Base-by-base conservation (phyloP, 2,888 invertebrate genomes). In the Tricholauxania praeusta region DNA sequence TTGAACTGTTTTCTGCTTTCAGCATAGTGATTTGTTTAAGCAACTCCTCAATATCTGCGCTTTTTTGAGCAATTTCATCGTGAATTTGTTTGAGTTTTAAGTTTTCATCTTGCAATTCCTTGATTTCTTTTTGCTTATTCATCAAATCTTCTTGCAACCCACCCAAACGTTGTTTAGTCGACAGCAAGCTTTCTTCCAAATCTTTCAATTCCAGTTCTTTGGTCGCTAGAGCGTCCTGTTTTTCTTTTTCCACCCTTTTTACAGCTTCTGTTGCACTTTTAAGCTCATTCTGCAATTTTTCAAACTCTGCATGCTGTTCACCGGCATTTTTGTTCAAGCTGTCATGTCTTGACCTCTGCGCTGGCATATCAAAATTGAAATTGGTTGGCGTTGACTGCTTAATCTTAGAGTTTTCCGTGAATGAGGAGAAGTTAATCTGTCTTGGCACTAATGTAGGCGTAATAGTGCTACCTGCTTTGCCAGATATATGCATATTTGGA, bases 371-470 rank as follows among this genome's bases (percentile, higher is more conserved):
- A 10, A 32, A 51, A 14, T 51, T 19, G n/a, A 60, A 51, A 28
- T 48, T 22, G 28, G 48, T 12, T 12, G 82, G 80, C 1, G 81
- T 71, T 88, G 84, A 12, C n/a, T 19, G 39, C 60, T 86, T 85
- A 0, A 83, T n/a, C 72, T 84, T 84, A 2, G 87, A 86, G 49
- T 88, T 87, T 51, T 89, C 84, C 14, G 85, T 87, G 39, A 86
- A 76, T 49, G 89, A 88, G 15, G 89, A 88, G 78, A 90, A 90
- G 73, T 88, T 84, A 0, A 87, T 87, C 28, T 87, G 86, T 1
- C 87, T 79, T 17, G 88, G 87, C 74, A 85, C 81, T 12, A 86
- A 75, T 0, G 80, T 79, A 3, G 83, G 82, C 1, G 82, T 83
- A 7, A 80, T 70, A 0, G 79, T 82, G 17, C 79, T 78, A 10